Percentiles rank a stretch among this genome's conserved stretches.
Conservation (phyloP, 2,797 vertebrate species). For the Cyprinodon diabolis region DNA sequence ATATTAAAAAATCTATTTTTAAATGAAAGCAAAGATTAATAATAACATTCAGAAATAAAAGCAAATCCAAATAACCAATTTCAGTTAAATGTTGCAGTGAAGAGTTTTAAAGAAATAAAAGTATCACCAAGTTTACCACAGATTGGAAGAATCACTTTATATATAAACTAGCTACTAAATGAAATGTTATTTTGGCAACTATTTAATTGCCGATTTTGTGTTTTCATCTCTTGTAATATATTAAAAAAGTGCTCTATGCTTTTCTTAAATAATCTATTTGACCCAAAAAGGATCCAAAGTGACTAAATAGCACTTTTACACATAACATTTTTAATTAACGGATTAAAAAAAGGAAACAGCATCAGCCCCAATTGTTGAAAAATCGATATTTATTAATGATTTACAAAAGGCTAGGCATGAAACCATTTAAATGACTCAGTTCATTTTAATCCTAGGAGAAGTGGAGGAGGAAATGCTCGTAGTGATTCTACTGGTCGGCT, state of each 20-base stretch:
- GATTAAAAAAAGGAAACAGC: constrained; percentile 28
- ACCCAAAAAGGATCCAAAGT: background rate
- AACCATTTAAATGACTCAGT: constrained; percentile 69
- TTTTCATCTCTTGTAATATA: too few species aligned
- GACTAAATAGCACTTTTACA: background rate
- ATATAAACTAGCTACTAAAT: too few species aligned
- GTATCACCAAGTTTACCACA: too few species aligned
- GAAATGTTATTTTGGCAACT: too few species aligned
- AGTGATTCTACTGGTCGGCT: constrained; percentile 41
- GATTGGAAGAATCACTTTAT: too few species aligned
- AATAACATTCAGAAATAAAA: too few species aligned
- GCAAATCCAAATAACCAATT: too few species aligned
- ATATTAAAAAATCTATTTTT: too few species aligned
- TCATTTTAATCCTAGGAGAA: constrained; percentile 64
- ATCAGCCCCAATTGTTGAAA: constrained; percentile 75
- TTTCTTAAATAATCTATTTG: background rate
- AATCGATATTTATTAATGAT: constrained; percentile 88
- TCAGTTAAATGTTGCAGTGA: too few species aligned
- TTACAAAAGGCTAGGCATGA: constrained; percentile 85
- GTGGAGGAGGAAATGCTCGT: constrained; percentile 26
- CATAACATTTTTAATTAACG: background rate
- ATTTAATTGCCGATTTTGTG: too few species aligned
- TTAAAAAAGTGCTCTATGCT: background rate
- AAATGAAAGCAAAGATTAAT: too few species aligned
- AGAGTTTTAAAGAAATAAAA: too few species aligned